Evolutionary conservation across 2,113 vertebrate species (phyloP).

Genomic region (Cynoglossus semilaevis): DNA sequence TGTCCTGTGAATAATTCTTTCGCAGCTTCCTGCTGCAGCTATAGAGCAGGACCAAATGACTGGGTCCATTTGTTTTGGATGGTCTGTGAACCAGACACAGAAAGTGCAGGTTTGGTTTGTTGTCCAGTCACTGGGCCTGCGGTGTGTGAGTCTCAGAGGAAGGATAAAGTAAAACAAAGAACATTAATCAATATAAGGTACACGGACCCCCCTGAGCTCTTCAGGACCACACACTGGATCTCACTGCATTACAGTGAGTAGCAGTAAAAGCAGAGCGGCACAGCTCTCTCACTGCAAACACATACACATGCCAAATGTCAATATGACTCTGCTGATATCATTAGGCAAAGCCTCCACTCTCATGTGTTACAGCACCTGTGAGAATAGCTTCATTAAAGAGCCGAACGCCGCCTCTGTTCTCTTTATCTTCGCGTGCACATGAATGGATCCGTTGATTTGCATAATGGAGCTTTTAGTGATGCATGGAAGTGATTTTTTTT

Average conservation of each 20-base stretch:
- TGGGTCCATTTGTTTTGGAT: slow-evolving; percentile 21
- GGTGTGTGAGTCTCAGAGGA: slow-evolving; percentile 30
- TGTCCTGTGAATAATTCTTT: no score
- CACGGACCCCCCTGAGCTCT: slow-evolving; percentile 17
- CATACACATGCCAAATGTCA: background rate
- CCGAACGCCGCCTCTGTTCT: background rate
- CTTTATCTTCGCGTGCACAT: slow-evolving; percentile 15
- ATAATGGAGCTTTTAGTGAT: slow-evolving; percentile 17
- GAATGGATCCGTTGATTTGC: slow-evolving; percentile 18
- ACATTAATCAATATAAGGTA: slow-evolving; percentile 38
- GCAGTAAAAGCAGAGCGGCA: slow-evolving; percentile 2
- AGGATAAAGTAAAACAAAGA: slow-evolving; percentile 12
- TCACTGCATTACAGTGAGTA: slow-evolving; percentile 14
- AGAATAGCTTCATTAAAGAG: slow-evolving; percentile 39
- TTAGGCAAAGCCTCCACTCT: slow-evolving; percentile 47
- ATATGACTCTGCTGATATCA: slow-evolving; percentile 52
- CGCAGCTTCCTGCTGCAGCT: no score
- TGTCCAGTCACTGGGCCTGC: slow-evolving; percentile 4
- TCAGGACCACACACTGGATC: slow-evolving; percentile 25
- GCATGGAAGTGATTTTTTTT: slow-evolving; percentile 1
- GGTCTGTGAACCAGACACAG: slow-evolving; percentile 36
- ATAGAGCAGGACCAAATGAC: no score
- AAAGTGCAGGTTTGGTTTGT: slow-evolving; percentile 17
- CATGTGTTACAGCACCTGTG: slow-evolving; percentile 26
- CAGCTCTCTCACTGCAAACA: slow-evolving; percentile 17